Evolutionary conservation across 2,888 invertebrate species (phyloP), one percentile per base, ranked within the genome.

Genomic region (Trissolcus brochymenae): DNA sequence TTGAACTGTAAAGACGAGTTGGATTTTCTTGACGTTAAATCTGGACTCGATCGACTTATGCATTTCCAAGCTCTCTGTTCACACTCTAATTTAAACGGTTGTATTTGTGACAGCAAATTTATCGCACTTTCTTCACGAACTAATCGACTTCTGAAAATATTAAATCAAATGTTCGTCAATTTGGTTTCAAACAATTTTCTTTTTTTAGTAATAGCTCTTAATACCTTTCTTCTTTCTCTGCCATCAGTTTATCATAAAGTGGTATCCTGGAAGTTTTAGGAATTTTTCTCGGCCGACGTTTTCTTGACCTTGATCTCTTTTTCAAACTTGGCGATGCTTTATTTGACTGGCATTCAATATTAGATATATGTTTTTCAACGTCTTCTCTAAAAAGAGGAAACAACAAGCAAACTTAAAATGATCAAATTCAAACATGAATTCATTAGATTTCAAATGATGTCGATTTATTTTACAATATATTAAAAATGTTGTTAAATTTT

Each of bases 201-300:
- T n/a, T n/a, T n/a, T n/a, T n/a, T n/a, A n/a, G n/a, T n/a, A n/a
- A n/a, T n/a, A n/a, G n/a, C n/a, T n/a, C n/a, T n/a, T n/a, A n/a
- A n/a, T n/a, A n/a, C 94, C 94, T 92, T 90, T 92, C 92, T 85
- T 94, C 93, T 87, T 94, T 94, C 76, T 94, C 93, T 79, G 92
- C 93, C 83, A 94, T 90, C 77, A 94, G 92, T 90, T 93, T 93
- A 83, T 94, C 92, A 82, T 93, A 94, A 14, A 94, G 90, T 0
- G 93, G 94, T 74, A 94, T 92, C 81, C 93, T 91, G 0, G 94
- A 94, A 80, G 94, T 93, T 46, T 94, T 91, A 0, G 94, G 94
- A 70, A 94, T 91, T 2, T 93, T 92, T 82, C 92, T 91, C 1
- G 92, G 92, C 79, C 93, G 93, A 55, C 89, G 88, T 82, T 90